Percentiles rank a stretch among this genome's conserved stretches.
Evolutionary conservation across 2,113 vertebrate species (phyloP).

Genomic region (Pituophis catenifer): DNA sequence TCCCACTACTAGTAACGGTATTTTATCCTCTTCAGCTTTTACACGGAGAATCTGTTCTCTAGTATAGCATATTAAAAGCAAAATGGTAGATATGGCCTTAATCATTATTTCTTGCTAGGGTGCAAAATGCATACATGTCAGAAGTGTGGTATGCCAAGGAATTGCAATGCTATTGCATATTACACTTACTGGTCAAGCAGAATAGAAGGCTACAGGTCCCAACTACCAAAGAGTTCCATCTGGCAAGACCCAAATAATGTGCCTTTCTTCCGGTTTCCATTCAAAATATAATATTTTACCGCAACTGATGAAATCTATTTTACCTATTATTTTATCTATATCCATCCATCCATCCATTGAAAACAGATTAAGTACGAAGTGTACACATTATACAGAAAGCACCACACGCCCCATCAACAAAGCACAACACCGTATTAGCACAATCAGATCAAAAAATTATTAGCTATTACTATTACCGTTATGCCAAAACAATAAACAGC

Average conservation of each 20-base stretch:
- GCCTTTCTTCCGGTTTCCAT: background rate
- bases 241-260: background rate
- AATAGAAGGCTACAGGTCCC: background rate
- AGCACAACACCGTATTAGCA: background rate
- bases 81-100: slow-evolving; percentile 1
- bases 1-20: slow-evolving; percentile 90
- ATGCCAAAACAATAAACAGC: background rate
- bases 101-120: background rate
- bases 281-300: background rate
- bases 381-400: background rate
- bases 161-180: background rate
- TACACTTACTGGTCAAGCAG: background rate
- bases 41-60: slow-evolving; percentile 97
- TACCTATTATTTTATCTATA: background rate
- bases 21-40: slow-evolving; percentile 91
- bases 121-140: background rate
- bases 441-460: background rate
- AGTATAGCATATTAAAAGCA: slow-evolving; percentile 37
- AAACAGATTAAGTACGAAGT: background rate
- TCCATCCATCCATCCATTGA: too few relatives aligned
- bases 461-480: background rate
- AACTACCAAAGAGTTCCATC: background rate
- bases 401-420: background rate
- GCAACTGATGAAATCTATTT: background rate
- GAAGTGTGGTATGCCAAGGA: background rate